phyloP scores from a whole-genome alignment of 2,113 vertebrate genomes.

The Brachirus orientalis region DNA sequence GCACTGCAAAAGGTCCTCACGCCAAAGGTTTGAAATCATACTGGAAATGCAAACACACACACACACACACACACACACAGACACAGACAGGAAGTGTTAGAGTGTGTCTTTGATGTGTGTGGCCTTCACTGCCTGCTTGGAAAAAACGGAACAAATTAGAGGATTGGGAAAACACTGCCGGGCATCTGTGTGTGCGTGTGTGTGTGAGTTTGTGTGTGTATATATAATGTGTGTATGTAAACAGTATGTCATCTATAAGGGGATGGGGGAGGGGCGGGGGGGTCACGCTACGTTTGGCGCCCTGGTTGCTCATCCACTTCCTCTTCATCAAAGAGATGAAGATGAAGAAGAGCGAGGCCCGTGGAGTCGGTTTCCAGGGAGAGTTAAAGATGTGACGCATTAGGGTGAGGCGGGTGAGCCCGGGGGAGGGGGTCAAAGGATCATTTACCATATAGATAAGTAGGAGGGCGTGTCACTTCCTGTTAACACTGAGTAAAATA shows the following conservation, averaged over 20 bases:
- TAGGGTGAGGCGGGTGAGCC: neutral
- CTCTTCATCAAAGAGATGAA: slow-evolving; percentile 66
- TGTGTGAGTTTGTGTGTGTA: neutral
- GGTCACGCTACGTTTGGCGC: slow-evolving; percentile 50
- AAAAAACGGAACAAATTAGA: slow-evolving; percentile 66
- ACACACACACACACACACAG: neutral
- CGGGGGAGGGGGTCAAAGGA: neutral
- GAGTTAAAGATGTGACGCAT: no score
- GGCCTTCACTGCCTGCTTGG: no score
- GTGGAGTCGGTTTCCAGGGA: neutral
- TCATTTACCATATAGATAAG: neutral
- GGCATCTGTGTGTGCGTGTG: slow-evolving; percentile 21
- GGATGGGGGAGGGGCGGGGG: slow-evolving; percentile 16
- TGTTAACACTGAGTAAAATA: neutral
- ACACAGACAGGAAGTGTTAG: slow-evolving; percentile 50
- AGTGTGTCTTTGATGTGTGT: slow-evolving; percentile 48
- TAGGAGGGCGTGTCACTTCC: slow-evolving; percentile 27
- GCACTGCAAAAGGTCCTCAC: no score
- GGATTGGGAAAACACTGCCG: slow-evolving; percentile 63
- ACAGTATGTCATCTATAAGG: no score
- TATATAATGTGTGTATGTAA: neutral
- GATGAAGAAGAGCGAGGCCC: slow-evolving; percentile 4
- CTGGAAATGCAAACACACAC: no score
- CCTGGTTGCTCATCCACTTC: slow-evolving; percentile 64
- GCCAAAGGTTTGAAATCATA: no score